These are phyloP conservation scores for Harpalus rubripes DNA, from an alignment of 2,888 invertebrate species.

Conservation along the genomic window DNA sequence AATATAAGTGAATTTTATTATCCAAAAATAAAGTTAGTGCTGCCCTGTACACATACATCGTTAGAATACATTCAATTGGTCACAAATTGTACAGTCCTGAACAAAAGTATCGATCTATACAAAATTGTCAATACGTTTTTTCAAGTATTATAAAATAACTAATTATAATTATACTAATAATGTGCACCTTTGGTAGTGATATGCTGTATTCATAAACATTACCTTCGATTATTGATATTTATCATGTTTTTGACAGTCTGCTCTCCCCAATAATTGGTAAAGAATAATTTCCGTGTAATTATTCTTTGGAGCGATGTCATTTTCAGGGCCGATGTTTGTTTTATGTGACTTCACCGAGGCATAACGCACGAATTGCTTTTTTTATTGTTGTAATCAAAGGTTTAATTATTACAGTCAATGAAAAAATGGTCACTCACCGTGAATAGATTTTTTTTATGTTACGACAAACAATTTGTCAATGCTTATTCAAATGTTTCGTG, in stretches of 20 bases:
- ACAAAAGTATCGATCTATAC: slow-evolving; percentile 49
- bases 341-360: slow-evolving; percentile 24
- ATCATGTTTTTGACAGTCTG: background rate
- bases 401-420: slow-evolving; percentile 8
- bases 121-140: slow-evolving; percentile 44
- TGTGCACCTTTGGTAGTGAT: slow-evolving; percentile 76
- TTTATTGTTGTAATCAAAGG: slow-evolving; percentile 35
- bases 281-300: slow-evolving; percentile 29
- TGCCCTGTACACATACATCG: slow-evolving; percentile 28
- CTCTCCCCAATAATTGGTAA: slow-evolving; percentile 9
- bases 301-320: background rate
- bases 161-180: slow-evolving; percentile 66
- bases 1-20: background rate
- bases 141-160: slow-evolving; percentile 62
- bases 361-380: slow-evolving; percentile 40
- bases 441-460: slow-evolving; percentile 24
- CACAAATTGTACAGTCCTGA: slow-evolving; percentile 58
- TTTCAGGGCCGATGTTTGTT: slow-evolving; percentile 11
- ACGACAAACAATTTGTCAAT: slow-evolving; percentile 1
- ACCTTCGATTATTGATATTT: background rate
- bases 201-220: slow-evolving; percentile 60
- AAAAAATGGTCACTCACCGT: slow-evolving; percentile 10
- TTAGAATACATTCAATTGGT: slow-evolving; percentile 56
- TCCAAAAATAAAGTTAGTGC: background rate
- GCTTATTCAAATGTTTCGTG: background rate